Evolutionary conservation across 2,888 invertebrate species (phyloP), one percentile per base, ranked within the genome.

Genomic region (Dolichomitus sp.): DNA sequence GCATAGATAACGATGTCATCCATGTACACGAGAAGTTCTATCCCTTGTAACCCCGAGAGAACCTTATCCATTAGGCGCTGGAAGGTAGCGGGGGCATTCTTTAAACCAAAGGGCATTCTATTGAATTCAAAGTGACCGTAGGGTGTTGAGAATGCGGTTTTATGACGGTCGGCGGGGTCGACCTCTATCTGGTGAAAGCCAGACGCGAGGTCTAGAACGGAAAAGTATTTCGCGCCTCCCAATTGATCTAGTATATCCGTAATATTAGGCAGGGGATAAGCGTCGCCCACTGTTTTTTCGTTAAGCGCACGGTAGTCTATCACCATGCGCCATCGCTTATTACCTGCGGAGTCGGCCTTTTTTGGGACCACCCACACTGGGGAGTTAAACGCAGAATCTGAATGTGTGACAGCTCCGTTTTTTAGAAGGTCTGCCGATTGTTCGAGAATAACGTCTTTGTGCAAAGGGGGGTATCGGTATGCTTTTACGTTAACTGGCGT

Each of bases 131-230:
- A 89, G 30, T 89, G 87, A 1, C 77, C 73, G n/a, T 63, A 54
- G 0, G 80, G 69, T 11, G 84, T 84, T 0, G 82, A 77, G 48
- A 86, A 86, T 7, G 86, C 83, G 0, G 83, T 84, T 77, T 86
- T 83, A n/a, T 63, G 57, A 4, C 52, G 66, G 50, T 87, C 85
- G 11, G 79, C 23, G 0, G 85, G 72, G 14, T 87, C 69, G 5
- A 86, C 76, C 0, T 73, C 79, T 4, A 91, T 90, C 73, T 91
- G 90, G 69, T 91, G 88, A 65, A 90, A 90, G 0, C 90, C 90
- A 2, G 74, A 74, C 2, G 66, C 79, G 3, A 83, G 45, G 59
- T 81, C 83, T 5, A 85, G 66, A 0, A 78, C 80, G 9, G 84
- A 80, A 37, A 84, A 84, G 63, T 82, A 82, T 48, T 75, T 80